Evolutionary conservation across 2,797 vertebrate species (phyloP), one percentile per base, ranked within the genome.

Genomic region (Falco columbarius): DNA sequence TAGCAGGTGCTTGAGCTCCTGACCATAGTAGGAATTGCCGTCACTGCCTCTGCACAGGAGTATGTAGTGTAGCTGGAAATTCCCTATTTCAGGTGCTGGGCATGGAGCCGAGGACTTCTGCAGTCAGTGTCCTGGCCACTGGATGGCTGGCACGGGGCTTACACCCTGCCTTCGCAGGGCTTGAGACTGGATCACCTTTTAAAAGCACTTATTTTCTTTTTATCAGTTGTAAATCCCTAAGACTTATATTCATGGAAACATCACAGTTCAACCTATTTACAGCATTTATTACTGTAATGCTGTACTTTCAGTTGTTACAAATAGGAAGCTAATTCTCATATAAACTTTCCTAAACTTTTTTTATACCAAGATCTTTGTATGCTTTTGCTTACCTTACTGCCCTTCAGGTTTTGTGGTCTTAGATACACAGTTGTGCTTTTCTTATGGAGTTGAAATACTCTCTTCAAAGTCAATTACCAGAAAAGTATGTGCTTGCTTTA

Each of bases 121-220:
- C n/a, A 42, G 49, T 22, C 0, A 0, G 44, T 38, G 52, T 75
- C 10, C 7, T 3, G 7, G 32, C 20, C 0, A 1, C 36, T 72
- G 59, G 46, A 23, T 55, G 47, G 47, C 34, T 72, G 71, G 47
- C 20, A 24, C 13, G 46, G 67, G 47, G 32, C 42, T 56, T 10
- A 6, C 14, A 20, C 14, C 10, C 32, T 34, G 17, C 58, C 29
- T 76, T 47, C 62, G 56, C 1, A 1, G 70, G 51, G 73, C 47
- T 61, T 49, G 27, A 67, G 47, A 38, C 32, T 0, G 1, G 44
- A 46, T 12, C 10, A 26, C 14, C 8, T 51, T 66, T 67, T n/a
- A 61, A 71, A 71, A 52, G 14, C 38, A 24, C 27, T 68, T 66
- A 19, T 32, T n/a, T 40, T 20, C 8, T 42, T 34, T 44, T 32